Conservation (phyloP, 2,113 vertebrate genomes). For the Chamaetylas fuelleborni region DNA sequence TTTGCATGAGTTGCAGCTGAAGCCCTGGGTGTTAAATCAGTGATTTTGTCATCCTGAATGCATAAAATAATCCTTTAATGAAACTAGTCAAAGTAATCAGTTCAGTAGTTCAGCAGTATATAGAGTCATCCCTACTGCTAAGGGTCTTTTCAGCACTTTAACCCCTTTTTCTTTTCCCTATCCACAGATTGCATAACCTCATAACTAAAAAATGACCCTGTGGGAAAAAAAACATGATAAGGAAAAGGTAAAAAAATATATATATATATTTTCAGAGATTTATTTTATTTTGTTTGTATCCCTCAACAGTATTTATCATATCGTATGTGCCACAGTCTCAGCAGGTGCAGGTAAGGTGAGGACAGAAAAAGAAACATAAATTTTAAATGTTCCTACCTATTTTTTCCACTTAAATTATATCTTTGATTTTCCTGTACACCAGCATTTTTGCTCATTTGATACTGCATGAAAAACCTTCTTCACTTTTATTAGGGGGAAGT, state of each 20-base stretch:
- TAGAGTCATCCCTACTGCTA: not conserved
- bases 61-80: constrained; percentile 4
- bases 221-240: not conserved
- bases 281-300: not conserved
- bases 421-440: not conserved
- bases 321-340: not conserved
- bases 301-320: not conserved
- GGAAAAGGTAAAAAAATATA: fast-evolving
- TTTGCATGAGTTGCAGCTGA: not conserved
- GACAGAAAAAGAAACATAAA: not conserved
- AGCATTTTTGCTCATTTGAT: not conserved
- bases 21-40: not conserved
- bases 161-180: not conserved
- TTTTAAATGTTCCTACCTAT: not conserved
- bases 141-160: not conserved
- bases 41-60: constrained; percentile 7
- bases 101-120: not conserved
- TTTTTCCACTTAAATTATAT: not conserved
- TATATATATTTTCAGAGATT: not conserved
- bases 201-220: not conserved
- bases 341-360: not conserved
- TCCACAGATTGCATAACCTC: not conserved
- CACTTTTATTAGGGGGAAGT: constrained; percentile 4
- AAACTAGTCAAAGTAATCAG: not conserved
- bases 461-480: not conserved